Percentiles rank a stretch among this genome's conserved stretches.
Evolutionary conservation across 2,888 invertebrate species (phyloP).

Genomic region (Dynastes hyllus): DNA sequence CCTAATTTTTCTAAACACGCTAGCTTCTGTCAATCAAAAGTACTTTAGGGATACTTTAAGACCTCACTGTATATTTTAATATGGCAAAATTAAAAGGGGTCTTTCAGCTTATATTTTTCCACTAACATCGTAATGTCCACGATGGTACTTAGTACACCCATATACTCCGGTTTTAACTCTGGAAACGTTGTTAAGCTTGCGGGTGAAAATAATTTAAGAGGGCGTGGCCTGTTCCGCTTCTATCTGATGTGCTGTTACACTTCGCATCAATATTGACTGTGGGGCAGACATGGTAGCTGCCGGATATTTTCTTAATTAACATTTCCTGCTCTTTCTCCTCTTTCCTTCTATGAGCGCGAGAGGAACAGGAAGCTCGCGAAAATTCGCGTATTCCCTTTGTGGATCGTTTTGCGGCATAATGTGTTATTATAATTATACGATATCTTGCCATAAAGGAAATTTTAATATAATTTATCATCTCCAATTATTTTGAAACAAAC

Average conservation of each 20-base stretch:
- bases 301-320: constrained; percentile 39
- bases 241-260: constrained; percentile 2
- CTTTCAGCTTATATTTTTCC: too few relatives aligned
- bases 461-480: not conserved
- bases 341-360: not conserved
- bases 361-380: not conserved
- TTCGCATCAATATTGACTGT: constrained; percentile 13
- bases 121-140: not conserved
- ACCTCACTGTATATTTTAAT: too few relatives aligned
- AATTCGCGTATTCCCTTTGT: not conserved
- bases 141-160: too few relatives aligned
- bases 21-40: too few relatives aligned
- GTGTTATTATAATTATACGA: not conserved
- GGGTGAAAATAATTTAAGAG: not conserved
- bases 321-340: constrained; percentile 12
- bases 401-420: not conserved
- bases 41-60: too few relatives aligned
- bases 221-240: not conserved
- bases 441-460: not conserved
- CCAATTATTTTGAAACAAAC: not conserved
- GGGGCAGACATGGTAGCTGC: constrained; percentile 4
- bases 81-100: too few relatives aligned
- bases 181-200: not conserved
- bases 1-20: too few relatives aligned
- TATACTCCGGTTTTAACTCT: not conserved